Evolutionary conservation across 2,888 invertebrate species (phyloP).

Genomic region (Cheilosia variabilis): DNA sequence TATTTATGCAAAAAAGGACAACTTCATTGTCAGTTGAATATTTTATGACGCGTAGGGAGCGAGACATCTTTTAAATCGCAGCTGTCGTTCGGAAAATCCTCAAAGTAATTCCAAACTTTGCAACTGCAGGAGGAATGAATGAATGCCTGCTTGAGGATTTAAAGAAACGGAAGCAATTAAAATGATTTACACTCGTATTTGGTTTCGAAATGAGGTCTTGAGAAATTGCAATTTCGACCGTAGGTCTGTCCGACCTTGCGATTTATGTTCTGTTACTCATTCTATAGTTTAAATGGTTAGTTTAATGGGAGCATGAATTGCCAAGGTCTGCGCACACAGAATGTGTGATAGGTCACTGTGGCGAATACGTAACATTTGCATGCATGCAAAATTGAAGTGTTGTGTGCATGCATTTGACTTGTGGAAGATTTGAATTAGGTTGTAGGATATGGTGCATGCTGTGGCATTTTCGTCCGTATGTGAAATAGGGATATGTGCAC

Average conservation of each 20-base stretch:
- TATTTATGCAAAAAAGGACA: constrained; percentile 4
- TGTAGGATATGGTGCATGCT: too few species aligned
- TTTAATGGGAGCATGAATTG: constrained; percentile 57
- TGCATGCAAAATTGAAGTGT: neutral
- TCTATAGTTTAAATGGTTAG: constrained; percentile 5
- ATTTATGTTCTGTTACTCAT: constrained; percentile 23
- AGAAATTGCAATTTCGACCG: constrained; percentile 31
- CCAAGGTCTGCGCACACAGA: neutral
- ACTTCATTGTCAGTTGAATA: constrained; percentile 5
- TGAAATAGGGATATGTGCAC: too few species aligned
- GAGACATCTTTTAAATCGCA: constrained; percentile 12
- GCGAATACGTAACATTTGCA: constrained; percentile 40
- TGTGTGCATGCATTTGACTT: too few species aligned
- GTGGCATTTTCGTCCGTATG: too few species aligned
- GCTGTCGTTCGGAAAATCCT: constrained; percentile 4
- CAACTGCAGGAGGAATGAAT: neutral
- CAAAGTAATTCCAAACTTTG: neutral
- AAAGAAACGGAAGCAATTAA: constrained; percentile 49
- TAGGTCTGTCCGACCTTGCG: constrained; percentile 11
- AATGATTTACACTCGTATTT: constrained; percentile 58
- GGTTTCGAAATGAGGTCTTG: neutral
- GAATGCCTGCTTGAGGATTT: constrained; percentile 8
- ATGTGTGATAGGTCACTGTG: constrained; percentile 7
- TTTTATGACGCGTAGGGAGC: neutral
- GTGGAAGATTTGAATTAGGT: too few species aligned